Evolutionary conservation across 2,888 invertebrate species (phyloP), one percentile per base, ranked within the genome.

Genomic region (Palloptera scutellata): DNA sequence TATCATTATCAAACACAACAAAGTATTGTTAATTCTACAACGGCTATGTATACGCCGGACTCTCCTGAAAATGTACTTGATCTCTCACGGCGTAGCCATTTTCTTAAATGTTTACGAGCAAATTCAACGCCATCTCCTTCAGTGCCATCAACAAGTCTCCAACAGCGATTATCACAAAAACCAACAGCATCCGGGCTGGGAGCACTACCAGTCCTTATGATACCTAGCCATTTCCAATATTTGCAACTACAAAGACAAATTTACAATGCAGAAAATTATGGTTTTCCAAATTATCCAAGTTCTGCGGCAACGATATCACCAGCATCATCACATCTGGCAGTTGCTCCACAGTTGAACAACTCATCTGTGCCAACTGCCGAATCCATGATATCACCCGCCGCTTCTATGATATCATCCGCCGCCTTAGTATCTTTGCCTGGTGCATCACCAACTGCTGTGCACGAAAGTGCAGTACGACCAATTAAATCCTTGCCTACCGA

Each of bases 401-500:
- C 30, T 13, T 72, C 77, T 8, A 73, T 74, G 42, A 73, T 67
- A 1, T 73, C 73, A 1, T 72, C 78, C 1, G 66, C 70, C 1
- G 70, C 71, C 51, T 53, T 63, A 1, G 41, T 45, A 11, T 59
- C 64, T 19, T 60, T 66, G 1, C 70, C 64, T 12, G 60, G 45
- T 45, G 73, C 78, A 1, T 76, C 79, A n/a, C n/a, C n/a, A n/a
- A n/a, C n/a, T n/a, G 6, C 30, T 4, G 6, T 2, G 2, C 30
- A 30, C 6, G 3, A 69, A 62, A 80, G n/a, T n/a, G 54, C 83
- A 4, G 85, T 88, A 0, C 85, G 91, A 1, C 91, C 91, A 0
- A 91, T 91, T 77, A 91, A 91, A 78, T 91, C 91, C 0, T 92
- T 91, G 78, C 91, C 92, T 0, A 90, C 90, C 72, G 90, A 91